These are phyloP conservation scores for Heterocephalus glaber DNA, from an alignment of 2,113 vertebrate genomes.

Conservation along the genomic window DNA sequence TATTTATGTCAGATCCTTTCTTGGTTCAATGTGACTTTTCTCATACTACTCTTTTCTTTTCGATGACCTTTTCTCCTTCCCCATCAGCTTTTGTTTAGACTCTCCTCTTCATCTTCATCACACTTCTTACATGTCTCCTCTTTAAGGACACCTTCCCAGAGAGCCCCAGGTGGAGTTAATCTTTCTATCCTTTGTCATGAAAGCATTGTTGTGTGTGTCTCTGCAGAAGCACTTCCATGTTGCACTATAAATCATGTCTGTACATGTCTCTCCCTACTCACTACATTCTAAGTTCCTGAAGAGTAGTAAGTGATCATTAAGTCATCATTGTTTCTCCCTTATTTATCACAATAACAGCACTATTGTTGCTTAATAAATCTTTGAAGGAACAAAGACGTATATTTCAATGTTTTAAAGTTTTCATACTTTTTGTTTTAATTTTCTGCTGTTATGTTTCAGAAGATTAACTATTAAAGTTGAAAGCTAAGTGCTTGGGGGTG, in stretches of 20 bases:
- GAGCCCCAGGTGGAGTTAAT: not conserved
- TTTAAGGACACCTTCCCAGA: not conserved
- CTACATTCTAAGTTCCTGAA: not conserved
- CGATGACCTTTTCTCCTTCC: not conserved
- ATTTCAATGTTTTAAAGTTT: constrained; percentile 31
- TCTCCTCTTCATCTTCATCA: not conserved
- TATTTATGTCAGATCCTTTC: not conserved
- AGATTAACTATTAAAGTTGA: constrained; percentile 10
- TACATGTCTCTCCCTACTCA: not conserved
- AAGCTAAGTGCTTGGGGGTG: not conserved
- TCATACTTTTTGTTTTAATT: constrained; percentile 27
- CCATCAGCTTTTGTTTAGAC: not conserved
- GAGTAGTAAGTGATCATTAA: not conserved
- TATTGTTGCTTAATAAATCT: not conserved
- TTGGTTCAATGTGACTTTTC: not conserved
- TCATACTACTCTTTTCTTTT: not conserved
- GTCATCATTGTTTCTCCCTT: not conserved
- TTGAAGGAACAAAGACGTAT: not conserved
- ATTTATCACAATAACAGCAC: not conserved
- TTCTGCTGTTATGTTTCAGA: not conserved
- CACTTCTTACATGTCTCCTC: not conserved
- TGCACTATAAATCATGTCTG: not conserved
- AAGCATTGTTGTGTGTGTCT: not conserved
- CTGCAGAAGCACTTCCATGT: not conserved
- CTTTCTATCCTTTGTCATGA: not conserved